Evolutionary conservation across 2,797 vertebrate species (phyloP).

Genomic region (Lindbergichthys nudifrons): DNA sequence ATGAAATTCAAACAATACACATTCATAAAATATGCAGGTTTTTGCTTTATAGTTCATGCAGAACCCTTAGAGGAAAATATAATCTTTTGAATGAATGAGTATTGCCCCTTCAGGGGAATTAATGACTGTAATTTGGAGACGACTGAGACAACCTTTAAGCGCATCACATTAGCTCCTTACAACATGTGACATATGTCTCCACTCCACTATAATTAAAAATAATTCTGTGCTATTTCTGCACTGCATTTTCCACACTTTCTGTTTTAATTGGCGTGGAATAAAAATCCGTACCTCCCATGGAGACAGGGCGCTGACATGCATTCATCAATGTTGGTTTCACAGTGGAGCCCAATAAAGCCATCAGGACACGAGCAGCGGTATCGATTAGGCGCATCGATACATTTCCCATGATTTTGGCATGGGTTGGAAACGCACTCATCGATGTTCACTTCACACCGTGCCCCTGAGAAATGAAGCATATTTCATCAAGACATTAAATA

Average conservation of each 20-base stretch:
- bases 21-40: slow-evolving; percentile 1
- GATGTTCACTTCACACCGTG: slow-evolving; percentile 82
- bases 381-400: slow-evolving; percentile 80
- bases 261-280: slow-evolving; percentile 65
- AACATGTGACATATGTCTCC: slow-evolving; percentile 78
- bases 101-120: slow-evolving; percentile 70
- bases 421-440: slow-evolving; percentile 85
- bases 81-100: slow-evolving; percentile 42
- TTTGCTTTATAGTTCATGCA: slow-evolving; percentile 3
- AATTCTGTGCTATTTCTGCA: slow-evolving; percentile 70
- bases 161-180: slow-evolving; percentile 77
- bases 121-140: slow-evolving; percentile 81
- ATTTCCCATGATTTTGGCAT: slow-evolving; percentile 85
- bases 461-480: slow-evolving; percentile 75
- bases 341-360: slow-evolving; percentile 84
- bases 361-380: slow-evolving; percentile 84
- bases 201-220: slow-evolving; percentile 81
- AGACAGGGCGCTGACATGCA: slow-evolving; percentile 88
- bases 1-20: slow-evolving; percentile 17
- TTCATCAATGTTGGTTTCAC: slow-evolving; percentile 86
- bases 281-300: slow-evolving; percentile 84
- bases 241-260: slow-evolving; percentile 65
- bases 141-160: slow-evolving; percentile 75
- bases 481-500: slow-evolving; percentile 24
- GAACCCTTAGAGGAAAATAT: slow-evolving; percentile 6